Percentiles rank a stretch among this genome's conserved stretches.
phyloP scores from a whole-genome alignment of 1,140 invertebrate genomes.

The Papilio polyxenes region DNA sequence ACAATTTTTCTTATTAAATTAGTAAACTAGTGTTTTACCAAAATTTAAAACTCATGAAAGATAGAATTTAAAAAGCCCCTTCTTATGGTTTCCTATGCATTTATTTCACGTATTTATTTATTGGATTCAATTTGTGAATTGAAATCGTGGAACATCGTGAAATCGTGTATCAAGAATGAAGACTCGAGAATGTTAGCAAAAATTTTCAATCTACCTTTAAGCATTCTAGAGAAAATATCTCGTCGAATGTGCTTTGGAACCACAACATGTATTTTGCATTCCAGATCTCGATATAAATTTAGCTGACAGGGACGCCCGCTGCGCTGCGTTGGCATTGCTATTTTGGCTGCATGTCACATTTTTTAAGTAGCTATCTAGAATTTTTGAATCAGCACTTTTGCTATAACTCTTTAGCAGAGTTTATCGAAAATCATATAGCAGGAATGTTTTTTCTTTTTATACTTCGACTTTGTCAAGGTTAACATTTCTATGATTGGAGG shows the following conservation, averaged over 20 bases:
- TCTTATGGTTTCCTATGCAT: no score
- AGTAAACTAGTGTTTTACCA: no score
- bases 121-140: neutral
- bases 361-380: constrained; percentile 9
- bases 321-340: constrained; percentile 24
- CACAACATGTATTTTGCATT: constrained; percentile 37
- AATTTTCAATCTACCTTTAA: constrained; percentile 37
- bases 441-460: neutral
- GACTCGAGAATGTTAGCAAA: constrained; percentile 23
- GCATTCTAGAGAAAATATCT: constrained; percentile 31
- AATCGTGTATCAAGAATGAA: neutral
- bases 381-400: neutral
- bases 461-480: neutral
- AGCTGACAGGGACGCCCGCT: constrained; percentile 25
- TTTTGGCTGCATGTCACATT: constrained; percentile 8
- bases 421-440: neutral
- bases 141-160: neutral
- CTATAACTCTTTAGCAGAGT: neutral
- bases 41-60: no score
- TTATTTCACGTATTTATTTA: neutral
- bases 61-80: no score
- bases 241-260: constrained; percentile 34
- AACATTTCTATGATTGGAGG: neutral
- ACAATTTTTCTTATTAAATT: no score
- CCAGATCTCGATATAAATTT: constrained; percentile 38